These are phyloP conservation scores for Bubo bubo DNA, from an alignment of 2,113 vertebrate species.

Conservation along the genomic window DNA sequence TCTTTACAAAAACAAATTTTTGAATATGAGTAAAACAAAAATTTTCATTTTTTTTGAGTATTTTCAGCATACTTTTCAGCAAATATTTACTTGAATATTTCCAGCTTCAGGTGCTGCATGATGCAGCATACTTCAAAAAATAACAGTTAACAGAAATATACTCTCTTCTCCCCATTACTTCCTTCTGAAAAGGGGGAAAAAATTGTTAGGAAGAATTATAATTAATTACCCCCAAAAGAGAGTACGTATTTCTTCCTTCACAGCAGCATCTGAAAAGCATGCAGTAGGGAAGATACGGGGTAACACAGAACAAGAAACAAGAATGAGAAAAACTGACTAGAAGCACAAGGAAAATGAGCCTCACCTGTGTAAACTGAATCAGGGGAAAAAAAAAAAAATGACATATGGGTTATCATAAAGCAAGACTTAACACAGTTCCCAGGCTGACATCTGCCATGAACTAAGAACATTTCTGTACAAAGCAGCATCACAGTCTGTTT, in stretches of 20 bases:
- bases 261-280: background rate
- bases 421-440: background rate
- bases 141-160: background rate
- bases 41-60: background rate
- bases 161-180: background rate
- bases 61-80: background rate
- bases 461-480: background rate
- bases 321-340: background rate
- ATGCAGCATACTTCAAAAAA: background rate
- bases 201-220: background rate
- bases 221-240: background rate
- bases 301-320: background rate
- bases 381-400: background rate
- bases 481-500: background rate
- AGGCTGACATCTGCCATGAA: background rate
- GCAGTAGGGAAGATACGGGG: rapidly evolving
- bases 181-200: background rate
- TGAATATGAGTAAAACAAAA: background rate
- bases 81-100: background rate
- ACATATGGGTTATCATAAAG: background rate
- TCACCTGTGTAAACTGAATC: background rate
- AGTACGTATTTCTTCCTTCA: background rate
- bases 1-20: background rate
- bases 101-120: background rate
- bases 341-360: background rate